Evolutionary conservation across 2,888 invertebrate genomes (phyloP).

Genomic region (Aphodius granarius): DNA sequence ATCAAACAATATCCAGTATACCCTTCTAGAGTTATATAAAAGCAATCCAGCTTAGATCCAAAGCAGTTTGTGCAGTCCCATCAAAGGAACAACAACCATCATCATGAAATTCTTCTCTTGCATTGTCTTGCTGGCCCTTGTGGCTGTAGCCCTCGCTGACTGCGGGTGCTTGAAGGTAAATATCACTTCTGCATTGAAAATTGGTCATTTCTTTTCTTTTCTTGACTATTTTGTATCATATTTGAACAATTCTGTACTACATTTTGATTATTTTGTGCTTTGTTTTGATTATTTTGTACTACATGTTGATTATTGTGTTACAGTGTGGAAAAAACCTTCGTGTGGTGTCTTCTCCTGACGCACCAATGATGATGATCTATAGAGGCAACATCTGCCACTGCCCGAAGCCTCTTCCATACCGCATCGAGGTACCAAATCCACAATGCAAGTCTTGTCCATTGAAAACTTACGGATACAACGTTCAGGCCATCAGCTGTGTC

Average conservation of each 20-base stretch:
- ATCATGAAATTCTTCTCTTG: conserved; percentile 36
- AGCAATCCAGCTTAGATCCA: not conserved
- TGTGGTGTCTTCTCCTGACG: conserved; percentile 40
- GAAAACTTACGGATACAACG: conserved; percentile 27
- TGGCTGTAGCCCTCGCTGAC: conserved; percentile 38
- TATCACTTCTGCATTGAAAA: too few species aligned
- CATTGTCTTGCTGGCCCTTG: conserved; percentile 32
- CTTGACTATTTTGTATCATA: too few species aligned
- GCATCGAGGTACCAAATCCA: conserved; percentile 28
- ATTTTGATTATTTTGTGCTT: conserved; percentile 13
- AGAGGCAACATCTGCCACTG: conserved; percentile 37
- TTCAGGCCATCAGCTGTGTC: conserved; percentile 23
- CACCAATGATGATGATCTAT: conserved; percentile 44
- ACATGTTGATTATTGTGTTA: not conserved
- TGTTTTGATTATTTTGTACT: too few species aligned
- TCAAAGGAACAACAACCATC: not conserved
- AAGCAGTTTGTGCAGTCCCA: not conserved
- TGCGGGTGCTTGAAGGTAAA: conserved; percentile 51
- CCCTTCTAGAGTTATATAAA: not conserved
- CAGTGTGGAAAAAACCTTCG: conserved; percentile 48
- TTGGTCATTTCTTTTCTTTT: not conserved
- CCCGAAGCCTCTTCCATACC: conserved; percentile 31
- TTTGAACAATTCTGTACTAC: not conserved
- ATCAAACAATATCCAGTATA: not conserved
- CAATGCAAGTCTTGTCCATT: not conserved